Percentiles rank a stretch among this genome's conserved stretches.
phyloP scores from a whole-genome alignment of 2,113 vertebrate genomes.

The human (Homo sapiens) region DNA sequence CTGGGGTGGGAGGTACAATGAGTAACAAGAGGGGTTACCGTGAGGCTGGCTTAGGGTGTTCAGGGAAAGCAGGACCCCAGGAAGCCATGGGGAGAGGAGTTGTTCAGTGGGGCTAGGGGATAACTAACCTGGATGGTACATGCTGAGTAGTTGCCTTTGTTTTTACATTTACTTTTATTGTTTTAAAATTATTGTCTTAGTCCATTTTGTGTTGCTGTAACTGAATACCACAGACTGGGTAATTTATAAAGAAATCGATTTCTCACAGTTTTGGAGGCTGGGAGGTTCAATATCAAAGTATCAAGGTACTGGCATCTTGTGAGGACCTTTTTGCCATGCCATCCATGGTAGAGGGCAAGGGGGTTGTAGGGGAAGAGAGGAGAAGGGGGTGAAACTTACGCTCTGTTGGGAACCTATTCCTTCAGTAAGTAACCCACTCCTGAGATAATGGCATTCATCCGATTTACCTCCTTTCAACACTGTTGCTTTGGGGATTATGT shows the following conservation, averaged over 20 bases:
- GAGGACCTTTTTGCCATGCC: neutral
- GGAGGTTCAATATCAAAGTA: neutral
- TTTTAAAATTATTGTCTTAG: neutral
- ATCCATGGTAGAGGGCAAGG: neutral
- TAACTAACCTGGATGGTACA: neutral
- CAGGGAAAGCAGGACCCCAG: neutral
- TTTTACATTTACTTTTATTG: neutral
- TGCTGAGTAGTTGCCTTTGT: neutral
- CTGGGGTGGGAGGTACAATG: neutral
- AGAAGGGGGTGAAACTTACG: too few relatives aligned
- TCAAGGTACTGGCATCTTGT: neutral
- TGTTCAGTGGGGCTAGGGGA: neutral
- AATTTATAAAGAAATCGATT: neutral
- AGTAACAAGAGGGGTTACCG: neutral
- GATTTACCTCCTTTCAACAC: too few relatives aligned
- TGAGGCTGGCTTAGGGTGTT: neutral
- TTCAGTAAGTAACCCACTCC: too few relatives aligned
- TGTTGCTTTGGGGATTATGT: too few relatives aligned
- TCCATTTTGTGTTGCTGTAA: neutral
- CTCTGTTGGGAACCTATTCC: too few relatives aligned
- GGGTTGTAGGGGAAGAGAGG: too few relatives aligned
- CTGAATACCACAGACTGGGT: neutral
- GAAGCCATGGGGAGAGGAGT: neutral
- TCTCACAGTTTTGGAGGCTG: neutral
- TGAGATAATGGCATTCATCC: too few relatives aligned